phyloP scores from a whole-genome alignment of 2,797 vertebrate genomes.

The Oreortyx pictus region DNA sequence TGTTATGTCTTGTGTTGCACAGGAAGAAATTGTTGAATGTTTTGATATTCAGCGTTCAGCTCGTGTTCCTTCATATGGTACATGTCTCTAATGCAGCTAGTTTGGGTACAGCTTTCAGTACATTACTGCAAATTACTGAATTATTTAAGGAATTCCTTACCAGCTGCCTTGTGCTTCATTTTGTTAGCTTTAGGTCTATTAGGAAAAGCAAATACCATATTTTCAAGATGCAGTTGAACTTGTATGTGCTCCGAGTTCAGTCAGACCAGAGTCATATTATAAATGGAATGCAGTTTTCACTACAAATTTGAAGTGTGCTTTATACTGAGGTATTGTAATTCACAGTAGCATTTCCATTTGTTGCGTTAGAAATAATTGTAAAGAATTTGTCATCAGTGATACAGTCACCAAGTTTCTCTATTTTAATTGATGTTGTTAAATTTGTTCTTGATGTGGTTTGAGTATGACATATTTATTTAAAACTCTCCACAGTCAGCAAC shows the following conservation, averaged over 20 bases:
- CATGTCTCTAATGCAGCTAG: not conserved
- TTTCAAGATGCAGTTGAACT: not conserved
- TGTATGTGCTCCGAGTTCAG: not conserved
- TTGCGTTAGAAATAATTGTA: not conserved
- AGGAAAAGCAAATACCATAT: not conserved
- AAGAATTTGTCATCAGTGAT: not conserved
- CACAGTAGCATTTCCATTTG: not conserved
- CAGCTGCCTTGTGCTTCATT: not conserved
- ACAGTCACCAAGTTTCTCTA: not conserved
- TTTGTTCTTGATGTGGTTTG: not conserved
- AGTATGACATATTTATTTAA: not conserved
- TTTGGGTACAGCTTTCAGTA: not conserved
- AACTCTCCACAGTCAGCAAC: not conserved
- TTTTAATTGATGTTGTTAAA: not conserved
- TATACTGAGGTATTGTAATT: not conserved
- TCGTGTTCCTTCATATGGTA: not conserved
- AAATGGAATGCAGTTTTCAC: not conserved
- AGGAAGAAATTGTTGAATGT: not conserved
- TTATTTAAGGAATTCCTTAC: not conserved
- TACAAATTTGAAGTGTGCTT: not conserved
- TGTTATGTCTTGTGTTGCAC: not conserved
- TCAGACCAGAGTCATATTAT: not conserved
- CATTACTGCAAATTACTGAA: not conserved
- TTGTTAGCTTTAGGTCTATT: not conserved
- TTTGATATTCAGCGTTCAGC: rapidly evolving